phyloP scores from a whole-genome alignment of 2,113 vertebrate species.

The Sigmodon hispidus region DNA sequence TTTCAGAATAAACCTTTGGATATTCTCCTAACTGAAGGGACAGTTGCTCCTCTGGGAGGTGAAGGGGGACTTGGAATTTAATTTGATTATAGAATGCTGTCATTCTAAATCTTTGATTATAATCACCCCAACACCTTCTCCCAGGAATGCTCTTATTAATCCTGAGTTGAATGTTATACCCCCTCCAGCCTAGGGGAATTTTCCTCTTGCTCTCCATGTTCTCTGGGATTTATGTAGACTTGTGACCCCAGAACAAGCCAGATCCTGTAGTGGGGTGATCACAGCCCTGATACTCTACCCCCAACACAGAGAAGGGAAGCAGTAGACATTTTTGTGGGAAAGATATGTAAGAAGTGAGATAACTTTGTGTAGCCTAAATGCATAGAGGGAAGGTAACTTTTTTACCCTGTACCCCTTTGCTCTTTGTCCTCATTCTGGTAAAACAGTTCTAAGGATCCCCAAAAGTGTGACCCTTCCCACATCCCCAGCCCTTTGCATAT shows the following conservation, averaged over 20 bases:
- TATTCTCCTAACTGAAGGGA: background rate
- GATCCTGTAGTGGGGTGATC: background rate
- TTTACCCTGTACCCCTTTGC: background rate
- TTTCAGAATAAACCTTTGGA: background rate
- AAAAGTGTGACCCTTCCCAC: fast-evolving
- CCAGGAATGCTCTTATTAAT: background rate
- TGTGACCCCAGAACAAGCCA: background rate
- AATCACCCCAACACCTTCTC: background rate
- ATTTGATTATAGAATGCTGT: background rate
- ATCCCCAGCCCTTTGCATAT: fast-evolving
- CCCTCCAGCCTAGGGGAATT: background rate
- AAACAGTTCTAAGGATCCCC: background rate
- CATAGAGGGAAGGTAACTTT: background rate
- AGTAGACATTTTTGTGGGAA: background rate
- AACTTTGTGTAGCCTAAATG: background rate
- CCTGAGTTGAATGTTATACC: background rate
- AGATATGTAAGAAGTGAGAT: background rate
- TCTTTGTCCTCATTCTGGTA: background rate
- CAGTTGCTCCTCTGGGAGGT: background rate
- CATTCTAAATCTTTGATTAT: no score
- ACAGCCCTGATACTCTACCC: background rate
- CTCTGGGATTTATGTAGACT: background rate
- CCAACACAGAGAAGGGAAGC: background rate
- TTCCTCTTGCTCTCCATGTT: background rate
- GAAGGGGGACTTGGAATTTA: no score